Evolutionary conservation across 2,888 invertebrate genomes (phyloP).

Genomic region (Meloe dianella): DNA sequence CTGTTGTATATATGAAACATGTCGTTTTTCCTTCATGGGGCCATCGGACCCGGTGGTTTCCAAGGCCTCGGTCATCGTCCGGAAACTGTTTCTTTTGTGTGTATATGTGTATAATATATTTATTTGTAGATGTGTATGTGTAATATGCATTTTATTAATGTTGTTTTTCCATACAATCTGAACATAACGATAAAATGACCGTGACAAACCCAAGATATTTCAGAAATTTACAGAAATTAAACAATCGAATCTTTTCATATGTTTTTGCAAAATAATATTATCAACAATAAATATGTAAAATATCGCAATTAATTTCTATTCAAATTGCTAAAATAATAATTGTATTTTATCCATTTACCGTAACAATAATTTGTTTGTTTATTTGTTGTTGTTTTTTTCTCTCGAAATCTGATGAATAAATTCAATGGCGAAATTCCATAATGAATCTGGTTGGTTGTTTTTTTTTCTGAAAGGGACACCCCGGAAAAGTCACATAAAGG

Average conservation of each 20-base stretch:
- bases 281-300: too few relatives aligned
- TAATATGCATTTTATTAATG: too few relatives aligned
- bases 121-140: not conserved
- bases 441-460: too few relatives aligned
- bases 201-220: too few relatives aligned
- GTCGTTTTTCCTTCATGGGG: slow-evolving; percentile 34
- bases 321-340: not conserved
- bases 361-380: not conserved
- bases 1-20: not conserved
- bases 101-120: not conserved
- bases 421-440: not conserved
- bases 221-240: too few relatives aligned
- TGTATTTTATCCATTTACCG: slow-evolving; percentile 4
- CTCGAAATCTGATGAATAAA: not conserved
- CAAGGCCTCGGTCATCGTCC: slow-evolving; percentile 49
- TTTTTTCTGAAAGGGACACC: not conserved
- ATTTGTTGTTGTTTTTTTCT: too few relatives aligned
- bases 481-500: not conserved
- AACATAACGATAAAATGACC: too few relatives aligned
- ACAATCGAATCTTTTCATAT: too few relatives aligned
- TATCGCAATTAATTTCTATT: too few relatives aligned
- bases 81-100: slow-evolving; percentile 31
- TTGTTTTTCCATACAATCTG: too few relatives aligned
- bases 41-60: slow-evolving; percentile 46
- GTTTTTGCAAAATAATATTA: too few relatives aligned